Conservation (phyloP, 2,113 vertebrate genomes). For the Reinhardtius hippoglossoides region DNA sequence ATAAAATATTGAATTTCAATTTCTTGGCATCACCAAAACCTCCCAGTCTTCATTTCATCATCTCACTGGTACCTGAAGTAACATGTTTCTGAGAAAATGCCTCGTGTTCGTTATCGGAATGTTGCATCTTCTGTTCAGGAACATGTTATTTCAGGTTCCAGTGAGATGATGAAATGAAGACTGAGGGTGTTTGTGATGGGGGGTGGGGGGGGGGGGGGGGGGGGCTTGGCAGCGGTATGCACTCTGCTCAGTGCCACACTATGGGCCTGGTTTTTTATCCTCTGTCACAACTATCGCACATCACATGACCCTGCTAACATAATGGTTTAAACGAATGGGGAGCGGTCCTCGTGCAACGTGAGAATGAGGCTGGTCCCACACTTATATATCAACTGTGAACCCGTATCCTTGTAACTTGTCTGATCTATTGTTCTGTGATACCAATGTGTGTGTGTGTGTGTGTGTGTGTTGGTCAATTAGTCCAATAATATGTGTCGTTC, state of each 20-base stretch:
- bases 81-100: background rate
- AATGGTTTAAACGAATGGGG: no score
- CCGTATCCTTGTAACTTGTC: no score
- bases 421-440: conserved; percentile 1
- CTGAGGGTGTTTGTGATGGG: background rate
- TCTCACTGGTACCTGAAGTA: background rate
- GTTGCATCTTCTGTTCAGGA: background rate
- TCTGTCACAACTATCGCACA: no score
- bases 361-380: no score
- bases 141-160: background rate
- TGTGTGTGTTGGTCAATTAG: background rate
- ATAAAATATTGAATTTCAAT: background rate
- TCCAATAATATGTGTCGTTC: background rate
- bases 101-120: no score
- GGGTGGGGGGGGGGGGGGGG: no score
- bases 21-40: background rate
- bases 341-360: no score
- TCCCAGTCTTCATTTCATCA: background rate
- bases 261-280: no score
- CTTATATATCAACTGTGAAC: no score
- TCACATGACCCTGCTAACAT: no score
- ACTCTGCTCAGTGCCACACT: no score
- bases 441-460: background rate
- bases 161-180: background rate
- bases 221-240: no score